phyloP scores from a whole-genome alignment of 2,797 vertebrate species.

The Oryzias sinensis region DNA sequence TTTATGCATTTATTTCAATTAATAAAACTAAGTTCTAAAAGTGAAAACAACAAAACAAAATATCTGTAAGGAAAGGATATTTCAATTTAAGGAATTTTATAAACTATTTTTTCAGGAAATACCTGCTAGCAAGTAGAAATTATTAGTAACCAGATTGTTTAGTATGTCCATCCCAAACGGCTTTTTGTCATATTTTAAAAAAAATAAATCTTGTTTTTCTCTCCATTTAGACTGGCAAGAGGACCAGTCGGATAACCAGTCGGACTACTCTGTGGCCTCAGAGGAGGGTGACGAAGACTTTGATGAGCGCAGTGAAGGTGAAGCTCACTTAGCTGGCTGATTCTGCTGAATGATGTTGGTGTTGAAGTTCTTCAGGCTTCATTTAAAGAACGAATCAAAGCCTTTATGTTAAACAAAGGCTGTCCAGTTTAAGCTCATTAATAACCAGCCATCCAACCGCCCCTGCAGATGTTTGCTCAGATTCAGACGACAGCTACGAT shows the following conservation, averaged over 20 bases:
- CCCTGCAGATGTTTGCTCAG: conserved; percentile 43
- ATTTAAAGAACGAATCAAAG: background rate
- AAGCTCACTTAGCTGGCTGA: conserved; percentile 18
- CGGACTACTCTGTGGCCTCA: conserved; percentile 97
- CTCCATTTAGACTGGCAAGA: conserved; percentile 93
- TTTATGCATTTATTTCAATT: no score
- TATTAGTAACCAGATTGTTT: no score
- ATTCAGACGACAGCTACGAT: conserved; percentile 57
- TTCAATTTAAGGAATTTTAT: no score
- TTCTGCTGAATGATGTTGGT: background rate
- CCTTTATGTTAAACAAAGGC: background rate
- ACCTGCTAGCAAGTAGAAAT: no score
- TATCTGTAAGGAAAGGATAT: no score
- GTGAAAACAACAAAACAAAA: no score
- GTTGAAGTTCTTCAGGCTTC: background rate
- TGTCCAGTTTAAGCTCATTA: background rate
- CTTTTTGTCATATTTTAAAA: no score
- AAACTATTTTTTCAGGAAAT: no score
- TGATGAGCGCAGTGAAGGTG: conserved; percentile 95
- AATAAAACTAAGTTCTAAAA: no score
- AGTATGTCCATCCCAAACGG: no score
- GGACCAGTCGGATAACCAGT: conserved; percentile 98
- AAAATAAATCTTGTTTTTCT: conserved; percentile 6
- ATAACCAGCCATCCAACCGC: conserved; percentile 40
- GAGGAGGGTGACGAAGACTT: conserved; percentile 99